Conservation (phyloP, 2,888 invertebrate genomes). For the Empis livida region DNA sequence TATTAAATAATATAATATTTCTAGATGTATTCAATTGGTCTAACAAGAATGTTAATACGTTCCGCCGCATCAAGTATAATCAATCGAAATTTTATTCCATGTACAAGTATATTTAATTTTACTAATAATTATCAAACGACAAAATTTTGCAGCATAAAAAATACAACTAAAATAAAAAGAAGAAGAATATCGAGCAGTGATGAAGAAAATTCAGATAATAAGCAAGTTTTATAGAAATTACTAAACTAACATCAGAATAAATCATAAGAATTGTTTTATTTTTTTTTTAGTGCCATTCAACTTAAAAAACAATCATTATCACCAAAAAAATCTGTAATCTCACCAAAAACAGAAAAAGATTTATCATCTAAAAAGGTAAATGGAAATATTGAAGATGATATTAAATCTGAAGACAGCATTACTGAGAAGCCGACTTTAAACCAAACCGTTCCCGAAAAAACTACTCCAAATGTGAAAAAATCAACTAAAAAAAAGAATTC, state of each 20-base stretch:
- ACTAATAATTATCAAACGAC: slow-evolving; percentile 1
- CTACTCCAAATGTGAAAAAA: slow-evolving; percentile 1
- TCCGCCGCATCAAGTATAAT: slow-evolving; percentile 2
- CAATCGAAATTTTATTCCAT: slow-evolving; percentile 1
- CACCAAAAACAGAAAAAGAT: no score
- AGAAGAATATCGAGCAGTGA: slow-evolving; percentile 27
- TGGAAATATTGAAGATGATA: neutral
- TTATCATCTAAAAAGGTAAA: neutral
- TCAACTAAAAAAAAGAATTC: slow-evolving; percentile 1
- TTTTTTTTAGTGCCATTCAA: slow-evolving; percentile 6
- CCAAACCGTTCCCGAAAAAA: neutral
- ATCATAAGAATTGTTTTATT: no score
- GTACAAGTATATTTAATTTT: neutral
- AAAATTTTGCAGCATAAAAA: slow-evolving; percentile 13
- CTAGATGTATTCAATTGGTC: slow-evolving; percentile 10
- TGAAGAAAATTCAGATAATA: slow-evolving; percentile 19
- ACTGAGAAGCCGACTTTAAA: neutral
- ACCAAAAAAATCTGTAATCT: neutral
- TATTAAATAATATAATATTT: slow-evolving; percentile 5
- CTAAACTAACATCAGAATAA: no score
- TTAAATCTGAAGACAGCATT: neutral
- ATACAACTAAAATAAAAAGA: slow-evolving; percentile 13
- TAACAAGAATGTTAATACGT: slow-evolving; percentile 7
- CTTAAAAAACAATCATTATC: slow-evolving; percentile 8
- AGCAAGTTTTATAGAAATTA: slow-evolving; percentile 4